These are phyloP conservation scores for Streblospio benedicti DNA, from an alignment of 1,140 invertebrate genomes.

Conservation along the genomic window DNA sequence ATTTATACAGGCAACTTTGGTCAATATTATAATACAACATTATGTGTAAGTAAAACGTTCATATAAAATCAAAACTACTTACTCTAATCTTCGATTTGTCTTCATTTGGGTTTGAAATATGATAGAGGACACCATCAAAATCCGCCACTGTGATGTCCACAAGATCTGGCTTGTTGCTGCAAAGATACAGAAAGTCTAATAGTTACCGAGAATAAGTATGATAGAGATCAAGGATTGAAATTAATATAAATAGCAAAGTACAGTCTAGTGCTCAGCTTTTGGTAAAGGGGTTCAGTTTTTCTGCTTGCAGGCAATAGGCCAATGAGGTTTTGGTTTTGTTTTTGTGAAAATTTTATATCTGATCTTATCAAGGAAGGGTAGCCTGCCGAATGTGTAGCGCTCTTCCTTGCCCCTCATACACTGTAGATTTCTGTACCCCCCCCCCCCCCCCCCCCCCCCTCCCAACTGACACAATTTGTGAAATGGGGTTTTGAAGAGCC, in stretches of 20 bases:
- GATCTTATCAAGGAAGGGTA: no score
- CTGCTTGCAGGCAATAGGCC: not conserved
- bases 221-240: slow-evolving; percentile 5
- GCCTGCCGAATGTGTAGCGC: no score
- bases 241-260: not conserved
- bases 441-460: no score
- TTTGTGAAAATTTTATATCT: slow-evolving; percentile 12
- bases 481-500: no score
- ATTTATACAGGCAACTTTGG: not conserved
- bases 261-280: not conserved
- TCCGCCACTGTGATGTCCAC: slow-evolving; percentile 85
- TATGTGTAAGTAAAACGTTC: not conserved
- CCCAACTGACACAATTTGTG: no score
- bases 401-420: no score
- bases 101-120: slow-evolving; percentile 91
- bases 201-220: slow-evolving; percentile 7
- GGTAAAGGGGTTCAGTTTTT: not conserved
- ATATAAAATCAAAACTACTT: slow-evolving; percentile 45
- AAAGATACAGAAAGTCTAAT: slow-evolving; percentile 43
- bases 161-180: slow-evolving; percentile 85
- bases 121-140: slow-evolving; percentile 97
- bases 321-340: not conserved
- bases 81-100: slow-evolving; percentile 96
- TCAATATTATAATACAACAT: not conserved
- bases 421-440: no score